Percentiles rank a stretch among this genome's conserved stretches.
Conservation (phyloP, 1,140 invertebrate species). For the Zelostemma sp. region DNA sequence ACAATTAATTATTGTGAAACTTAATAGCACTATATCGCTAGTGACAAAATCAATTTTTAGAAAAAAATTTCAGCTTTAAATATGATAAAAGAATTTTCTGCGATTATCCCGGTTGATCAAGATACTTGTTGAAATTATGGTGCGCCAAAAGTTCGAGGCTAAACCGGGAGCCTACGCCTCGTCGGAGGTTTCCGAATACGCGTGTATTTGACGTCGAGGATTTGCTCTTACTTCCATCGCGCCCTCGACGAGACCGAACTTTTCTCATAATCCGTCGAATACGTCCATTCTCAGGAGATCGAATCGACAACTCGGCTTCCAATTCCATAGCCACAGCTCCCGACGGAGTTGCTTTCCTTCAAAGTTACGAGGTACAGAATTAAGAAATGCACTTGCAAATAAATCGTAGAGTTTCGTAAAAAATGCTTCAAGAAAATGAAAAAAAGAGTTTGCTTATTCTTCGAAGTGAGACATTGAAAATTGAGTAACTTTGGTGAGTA, state of each 20-base stretch:
- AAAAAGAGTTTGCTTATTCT: too few relatives aligned
- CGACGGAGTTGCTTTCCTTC: conserved; percentile 7
- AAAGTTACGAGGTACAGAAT: conserved; percentile 13
- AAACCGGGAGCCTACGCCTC: neutral
- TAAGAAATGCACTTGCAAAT: conserved; percentile 1
- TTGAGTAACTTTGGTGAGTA: too few relatives aligned
- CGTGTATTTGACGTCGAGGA: conserved; percentile 24
- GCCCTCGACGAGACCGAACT: conserved; percentile 25
- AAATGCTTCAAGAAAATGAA: neutral
- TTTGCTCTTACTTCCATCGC: conserved; percentile 31
- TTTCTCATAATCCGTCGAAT: conserved; percentile 38
- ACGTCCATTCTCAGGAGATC: conserved; percentile 27
- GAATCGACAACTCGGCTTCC: conserved; percentile 23
- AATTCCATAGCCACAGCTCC: conserved; percentile 10
- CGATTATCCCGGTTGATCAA: too few relatives aligned
- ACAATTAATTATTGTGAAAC: too few relatives aligned
- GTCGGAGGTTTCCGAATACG: conserved; percentile 24
- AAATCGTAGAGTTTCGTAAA: neutral
- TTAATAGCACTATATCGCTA: too few relatives aligned
- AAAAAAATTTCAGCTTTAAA: too few relatives aligned
- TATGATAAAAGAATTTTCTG: too few relatives aligned
- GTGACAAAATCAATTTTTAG: too few relatives aligned
- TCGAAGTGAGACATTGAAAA: too few relatives aligned
- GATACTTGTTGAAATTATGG: too few relatives aligned
- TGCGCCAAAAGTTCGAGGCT: too few relatives aligned